Evolutionary conservation across 2,113 vertebrate genomes (phyloP), one percentile per base, ranked within the genome.

Genomic region (Mustelus asterias): DNA sequence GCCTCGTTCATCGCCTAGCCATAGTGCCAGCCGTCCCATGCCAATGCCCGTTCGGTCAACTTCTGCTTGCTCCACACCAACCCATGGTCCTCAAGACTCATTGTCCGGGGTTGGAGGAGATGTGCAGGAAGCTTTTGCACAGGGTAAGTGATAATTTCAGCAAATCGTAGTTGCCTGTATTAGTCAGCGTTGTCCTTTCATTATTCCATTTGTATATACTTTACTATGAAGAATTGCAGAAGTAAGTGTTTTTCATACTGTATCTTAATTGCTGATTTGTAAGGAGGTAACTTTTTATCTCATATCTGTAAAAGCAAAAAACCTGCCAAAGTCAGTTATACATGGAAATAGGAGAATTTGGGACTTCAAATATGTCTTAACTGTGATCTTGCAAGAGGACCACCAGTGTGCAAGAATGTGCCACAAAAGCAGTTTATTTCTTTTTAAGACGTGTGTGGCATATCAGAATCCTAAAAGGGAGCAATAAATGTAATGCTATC

Each of bases 11-110:
- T 99, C 99, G 0, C 99, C 99, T 96, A 98, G 98, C 67, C 98
- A 99, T 0, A 98, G 98, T 54, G 97, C 98, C 0, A 80, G 98
- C 96, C 98, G 97, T 96, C 97, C 98, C 2, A 98, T 98, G 98
- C 98, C 99, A 90, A 98, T 98, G 98, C 98, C 99, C 0, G 98
- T 98, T 89, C 98, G 98, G 90, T 98, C 99, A 96, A 97, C 98
- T 6, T 99, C 99, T 0, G 98, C 99, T 0, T 98, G 98, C 94
- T 99, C 99, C 96, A 99, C 98, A 13, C 98, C 99, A 0, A 98
- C 98, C 0, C 99, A 99, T 95, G 98, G 96, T 18, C 98, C 98
- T 0, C 99, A 98, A 97, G 99, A 99, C 97, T 96, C 98, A 0
- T 97, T 99, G 33, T 96, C 98, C 0, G 98, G 98, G 0, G 97